A percentile compares a stretch with the other conserved stretches of the same genome.
phyloP scores from a whole-genome alignment of 2,797 vertebrate genomes.

The Enteromius thamalakanensis region DNA sequence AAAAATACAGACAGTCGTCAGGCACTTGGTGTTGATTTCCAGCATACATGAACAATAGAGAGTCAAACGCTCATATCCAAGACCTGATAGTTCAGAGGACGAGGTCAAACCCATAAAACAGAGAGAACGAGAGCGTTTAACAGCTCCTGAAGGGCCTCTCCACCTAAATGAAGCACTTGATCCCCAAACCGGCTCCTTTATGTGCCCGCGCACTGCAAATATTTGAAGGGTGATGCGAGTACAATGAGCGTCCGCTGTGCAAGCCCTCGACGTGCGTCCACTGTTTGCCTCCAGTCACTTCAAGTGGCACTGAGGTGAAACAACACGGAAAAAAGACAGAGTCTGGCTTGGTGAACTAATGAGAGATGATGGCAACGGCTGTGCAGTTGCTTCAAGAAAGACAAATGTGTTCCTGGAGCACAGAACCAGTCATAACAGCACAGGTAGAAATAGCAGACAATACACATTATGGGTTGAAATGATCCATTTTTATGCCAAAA shows the following conservation, averaged over 20 bases:
- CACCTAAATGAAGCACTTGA: slow-evolving; percentile 74
- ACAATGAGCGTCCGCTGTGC: slow-evolving; percentile 72
- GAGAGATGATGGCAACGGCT: neutral
- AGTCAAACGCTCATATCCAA: neutral
- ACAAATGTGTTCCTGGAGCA: neutral
- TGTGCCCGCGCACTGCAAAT: slow-evolving; percentile 69
- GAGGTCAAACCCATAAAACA: slow-evolving; percentile 8
- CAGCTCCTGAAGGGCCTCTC: slow-evolving; percentile 69
- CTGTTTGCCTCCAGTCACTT: slow-evolving; percentile 74
- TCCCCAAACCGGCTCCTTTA: slow-evolving; percentile 73
- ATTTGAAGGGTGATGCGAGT: slow-evolving; percentile 76
- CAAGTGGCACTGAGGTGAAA: slow-evolving; percentile 59
- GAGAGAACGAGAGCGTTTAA: slow-evolving; percentile 41
- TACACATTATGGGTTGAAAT: too few species aligned
- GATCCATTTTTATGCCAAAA: too few species aligned
- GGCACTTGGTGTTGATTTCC: slow-evolving; percentile 13
- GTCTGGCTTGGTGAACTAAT: neutral
- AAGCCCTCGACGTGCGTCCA: slow-evolving; percentile 72
- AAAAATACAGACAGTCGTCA: neutral
- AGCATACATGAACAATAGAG: neutral
- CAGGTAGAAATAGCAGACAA: too few species aligned
- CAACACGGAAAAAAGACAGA: neutral
- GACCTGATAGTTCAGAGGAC: neutral
- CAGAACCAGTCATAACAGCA: neutral
- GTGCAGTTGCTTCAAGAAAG: too few species aligned